These are phyloP conservation scores for Drosophila azteca DNA, from an alignment of 1,140 invertebrate species.

Conservation along the genomic window DNA sequence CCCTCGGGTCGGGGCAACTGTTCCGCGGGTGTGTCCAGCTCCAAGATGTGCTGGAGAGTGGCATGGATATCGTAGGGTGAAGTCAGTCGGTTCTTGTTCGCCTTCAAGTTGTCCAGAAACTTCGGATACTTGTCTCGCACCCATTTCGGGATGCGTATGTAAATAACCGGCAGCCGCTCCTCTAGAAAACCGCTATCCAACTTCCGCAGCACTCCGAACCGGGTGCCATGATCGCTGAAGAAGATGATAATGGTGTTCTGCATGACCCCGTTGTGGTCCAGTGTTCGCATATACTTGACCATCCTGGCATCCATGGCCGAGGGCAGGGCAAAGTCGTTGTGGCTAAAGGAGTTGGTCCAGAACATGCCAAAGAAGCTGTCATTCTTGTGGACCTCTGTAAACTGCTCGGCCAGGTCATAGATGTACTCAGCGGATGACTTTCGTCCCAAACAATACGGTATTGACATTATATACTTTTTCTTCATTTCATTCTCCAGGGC, in stretches of 20 bases:
- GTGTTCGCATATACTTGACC: constrained; percentile 85
- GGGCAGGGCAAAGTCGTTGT: constrained; percentile 89
- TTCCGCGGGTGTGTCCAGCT: constrained; percentile 64
- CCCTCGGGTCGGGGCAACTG: constrained; percentile 36
- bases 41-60: constrained; percentile 84
- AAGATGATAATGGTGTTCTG: constrained; percentile 90
- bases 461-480: constrained; percentile 46
- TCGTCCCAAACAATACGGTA: constrained; percentile 86
- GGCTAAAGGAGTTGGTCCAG: constrained; percentile 91
- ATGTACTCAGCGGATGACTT: constrained; percentile 85
- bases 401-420: constrained; percentile 85
- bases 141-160: constrained; percentile 90
- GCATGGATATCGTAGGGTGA: constrained; percentile 93
- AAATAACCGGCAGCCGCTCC: constrained; percentile 93
- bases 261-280: constrained; percentile 86
- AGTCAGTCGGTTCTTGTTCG: constrained; percentile 89
- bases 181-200: constrained; percentile 91
- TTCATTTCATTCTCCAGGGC: constrained; percentile 85
- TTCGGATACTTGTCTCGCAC: constrained; percentile 87
- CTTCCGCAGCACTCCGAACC: constrained; percentile 91
- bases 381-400: constrained; percentile 79
- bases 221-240: constrained; percentile 96
- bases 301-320: constrained; percentile 87
- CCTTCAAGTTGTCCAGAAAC: constrained; percentile 87
- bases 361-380: constrained; percentile 89